phyloP scores from a whole-genome alignment of 1,140 invertebrate species.

The Plectrocnemia conspersa region DNA sequence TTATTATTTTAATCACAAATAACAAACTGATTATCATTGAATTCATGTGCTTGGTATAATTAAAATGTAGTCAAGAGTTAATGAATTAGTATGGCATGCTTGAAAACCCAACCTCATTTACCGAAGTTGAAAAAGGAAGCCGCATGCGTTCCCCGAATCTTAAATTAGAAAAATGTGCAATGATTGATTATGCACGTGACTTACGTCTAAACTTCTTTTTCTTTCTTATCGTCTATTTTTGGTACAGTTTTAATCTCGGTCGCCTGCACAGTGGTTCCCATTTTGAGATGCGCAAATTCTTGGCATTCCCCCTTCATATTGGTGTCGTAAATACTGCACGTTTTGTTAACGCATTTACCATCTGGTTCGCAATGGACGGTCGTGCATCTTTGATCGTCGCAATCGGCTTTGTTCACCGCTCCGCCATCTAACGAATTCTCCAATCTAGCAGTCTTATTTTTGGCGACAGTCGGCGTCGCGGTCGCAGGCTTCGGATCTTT shows the following conservation, averaged over 20 bases:
- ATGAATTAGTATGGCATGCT: too few species aligned
- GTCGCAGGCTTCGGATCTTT: too few species aligned
- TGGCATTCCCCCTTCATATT: constrained; percentile 47
- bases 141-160: too few species aligned
- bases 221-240: neutral
- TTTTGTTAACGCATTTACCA: constrained; percentile 41
- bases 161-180: too few species aligned
- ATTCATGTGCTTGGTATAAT: too few species aligned
- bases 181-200: neutral
- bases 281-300: constrained; percentile 37
- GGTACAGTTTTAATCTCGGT: neutral
- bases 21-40: too few species aligned
- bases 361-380: constrained; percentile 43
- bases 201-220: neutral
- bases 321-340: constrained; percentile 50
- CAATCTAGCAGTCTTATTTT: constrained; percentile 11
- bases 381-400: constrained; percentile 48
- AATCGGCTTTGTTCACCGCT: constrained; percentile 42
- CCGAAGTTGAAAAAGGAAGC: too few species aligned
- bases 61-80: too few species aligned
- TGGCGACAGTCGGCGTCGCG: neutral
- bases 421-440: neutral
- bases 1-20: too few species aligned
- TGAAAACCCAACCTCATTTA: too few species aligned
- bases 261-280: constrained; percentile 21